Percentiles rank a stretch among this genome's conserved stretches.
Evolutionary conservation across 1,140 invertebrate genomes (phyloP).

Genomic region (Ectropis grisescens): DNA sequence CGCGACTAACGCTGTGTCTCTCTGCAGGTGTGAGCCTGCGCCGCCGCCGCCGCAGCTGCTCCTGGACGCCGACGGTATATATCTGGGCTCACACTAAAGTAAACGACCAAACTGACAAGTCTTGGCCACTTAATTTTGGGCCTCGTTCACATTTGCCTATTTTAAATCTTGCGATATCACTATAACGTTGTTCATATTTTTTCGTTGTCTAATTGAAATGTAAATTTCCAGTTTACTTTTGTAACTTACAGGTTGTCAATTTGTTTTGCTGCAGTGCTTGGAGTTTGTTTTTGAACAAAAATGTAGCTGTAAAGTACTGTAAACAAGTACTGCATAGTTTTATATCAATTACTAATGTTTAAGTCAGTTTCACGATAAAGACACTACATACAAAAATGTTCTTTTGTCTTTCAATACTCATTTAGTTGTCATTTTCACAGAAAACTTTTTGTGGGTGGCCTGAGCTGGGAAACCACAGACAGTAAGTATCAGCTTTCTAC

Average conservation of each 20-base stretch:
- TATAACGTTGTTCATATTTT: conserved; percentile 56
- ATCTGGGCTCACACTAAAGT: conserved; percentile 74
- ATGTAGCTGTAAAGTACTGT: conserved; percentile 71
- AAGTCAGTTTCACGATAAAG: conserved; percentile 59
- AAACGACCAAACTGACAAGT: conserved; percentile 68
- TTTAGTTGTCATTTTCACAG: conserved; percentile 78
- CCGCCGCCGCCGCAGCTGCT: conserved; percentile 62
- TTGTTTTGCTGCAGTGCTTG: conserved; percentile 73
- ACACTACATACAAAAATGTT: conserved; percentile 13
- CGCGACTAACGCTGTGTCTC: conserved; percentile 70
- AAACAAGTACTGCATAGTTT: conserved; percentile 72
- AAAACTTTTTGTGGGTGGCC: conserved; percentile 97
- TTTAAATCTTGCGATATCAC: conserved; percentile 69
- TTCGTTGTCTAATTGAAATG: conserved; percentile 55
- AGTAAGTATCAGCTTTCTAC: conserved; percentile 78
- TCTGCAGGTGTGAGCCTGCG: conserved; percentile 72
- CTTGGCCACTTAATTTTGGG: conserved; percentile 71
- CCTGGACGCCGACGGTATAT: conserved; percentile 75
- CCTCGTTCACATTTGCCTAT: conserved; percentile 64
- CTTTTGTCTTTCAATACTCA: conserved; percentile 18
- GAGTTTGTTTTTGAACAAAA: conserved; percentile 68
- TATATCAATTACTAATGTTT: conserved; percentile 64
- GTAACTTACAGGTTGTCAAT: conserved; percentile 70
- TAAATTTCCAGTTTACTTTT: conserved; percentile 67
- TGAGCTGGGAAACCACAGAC: conserved; percentile 98